phyloP scores from a whole-genome alignment of 1,140 invertebrate genomes.

The Dinoponera quadriceps region DNA sequence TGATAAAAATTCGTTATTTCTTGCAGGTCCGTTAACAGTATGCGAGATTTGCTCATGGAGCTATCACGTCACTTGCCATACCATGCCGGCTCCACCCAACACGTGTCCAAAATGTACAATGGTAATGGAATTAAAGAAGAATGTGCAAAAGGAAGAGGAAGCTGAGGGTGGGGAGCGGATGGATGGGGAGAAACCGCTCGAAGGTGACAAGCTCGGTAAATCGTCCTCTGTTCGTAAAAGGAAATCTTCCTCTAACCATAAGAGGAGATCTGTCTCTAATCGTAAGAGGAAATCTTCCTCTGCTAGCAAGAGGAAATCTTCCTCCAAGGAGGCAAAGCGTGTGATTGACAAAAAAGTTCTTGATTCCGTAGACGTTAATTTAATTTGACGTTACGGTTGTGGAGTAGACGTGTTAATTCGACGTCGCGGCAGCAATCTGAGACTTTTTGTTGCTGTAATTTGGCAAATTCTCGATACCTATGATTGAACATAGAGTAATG shows the following conservation, averaged over 20 bases:
- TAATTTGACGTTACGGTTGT: conserved; percentile 63
- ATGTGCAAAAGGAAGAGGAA: conserved; percentile 63
- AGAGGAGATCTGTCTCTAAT: conserved; percentile 65
- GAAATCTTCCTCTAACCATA: conserved; percentile 30
- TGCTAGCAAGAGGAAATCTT: conserved; percentile 55
- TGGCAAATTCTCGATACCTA: conserved; percentile 54
- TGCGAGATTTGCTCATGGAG: conserved; percentile 85
- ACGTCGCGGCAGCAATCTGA: conserved; percentile 65
- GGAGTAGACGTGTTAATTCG: conserved; percentile 66
- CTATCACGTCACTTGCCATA: conserved; percentile 86
- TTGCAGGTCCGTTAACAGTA: conserved; percentile 81
- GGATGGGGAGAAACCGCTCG: conserved; percentile 62
- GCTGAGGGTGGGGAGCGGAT: conserved; percentile 34
- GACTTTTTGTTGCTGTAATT: conserved; percentile 42
- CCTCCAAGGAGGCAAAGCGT: conserved; percentile 68
- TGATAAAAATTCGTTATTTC: background rate
- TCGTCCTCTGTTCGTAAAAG: conserved; percentile 63
- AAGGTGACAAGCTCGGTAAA: conserved; percentile 80
- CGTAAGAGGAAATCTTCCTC: conserved; percentile 66
- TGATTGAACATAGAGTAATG: conserved; percentile 19
- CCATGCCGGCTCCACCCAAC: conserved; percentile 74
- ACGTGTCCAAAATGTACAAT: conserved; percentile 80
- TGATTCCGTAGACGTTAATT: conserved; percentile 73
- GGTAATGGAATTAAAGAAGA: conserved; percentile 57
- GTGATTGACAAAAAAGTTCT: conserved; percentile 81